Base-by-base conservation (phyloP, 2,888 invertebrate genomes). In the Entomobrya multifasciata region DNA sequence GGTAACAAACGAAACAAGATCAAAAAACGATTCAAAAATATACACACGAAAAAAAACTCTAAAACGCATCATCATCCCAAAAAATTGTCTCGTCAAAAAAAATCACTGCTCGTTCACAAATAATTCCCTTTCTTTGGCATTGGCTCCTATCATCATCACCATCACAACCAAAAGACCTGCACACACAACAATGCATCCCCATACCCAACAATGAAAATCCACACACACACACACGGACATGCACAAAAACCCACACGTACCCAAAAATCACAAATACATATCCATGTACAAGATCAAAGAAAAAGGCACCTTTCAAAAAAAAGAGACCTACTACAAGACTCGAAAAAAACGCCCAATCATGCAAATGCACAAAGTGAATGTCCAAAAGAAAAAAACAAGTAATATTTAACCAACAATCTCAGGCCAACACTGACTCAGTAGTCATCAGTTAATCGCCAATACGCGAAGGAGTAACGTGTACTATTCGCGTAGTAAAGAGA, bases 341-440 rank as follows among this genome's bases (percentile, higher is more conserved):
- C 4, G 17, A 44, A 44, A 41, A 65, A 70, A 70, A 65, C 82
- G 82, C 82, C 82, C 82, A 82, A 82, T 82, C 74, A 82, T 74
- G 72, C 82, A 82, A 82, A 82, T 81, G 81, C 17, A 47, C 57
- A 74, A 82, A 82, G 82, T 82, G 82, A 82, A 82, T 82, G 82
- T 82, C 82, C 82, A 82, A 55, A 44, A 30, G 30, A 62, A 60
- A 62, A 62, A 62, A 67, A 67, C 44, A 67, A 67, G 67, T 44
- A 36, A 67, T 67, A 67, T 67, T 44, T 44, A 44, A 44, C 41
- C 20, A 20, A 44, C 44, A 44, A n/a, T n/a, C n/a, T 65, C 13
- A 22, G 15, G 1, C 1, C 17, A 8, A 15, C 44, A 41, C 20
- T 10, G 3, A 67, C 67, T 22, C 22, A 41, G 22, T 11, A 22